Conservation (phyloP, 2,113 vertebrate genomes). For the Pachypanchax playfairii region DNA sequence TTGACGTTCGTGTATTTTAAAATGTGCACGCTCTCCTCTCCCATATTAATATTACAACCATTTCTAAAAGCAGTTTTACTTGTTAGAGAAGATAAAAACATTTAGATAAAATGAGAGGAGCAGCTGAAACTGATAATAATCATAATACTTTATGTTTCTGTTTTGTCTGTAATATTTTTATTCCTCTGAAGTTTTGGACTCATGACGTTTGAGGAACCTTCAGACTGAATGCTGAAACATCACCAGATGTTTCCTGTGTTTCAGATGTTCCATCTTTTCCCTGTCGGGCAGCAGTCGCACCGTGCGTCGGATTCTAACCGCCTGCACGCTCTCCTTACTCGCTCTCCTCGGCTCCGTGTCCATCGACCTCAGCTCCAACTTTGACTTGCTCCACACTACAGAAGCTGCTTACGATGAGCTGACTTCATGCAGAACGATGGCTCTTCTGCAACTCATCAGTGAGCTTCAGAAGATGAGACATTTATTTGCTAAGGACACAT, state of each 20-base stretch:
- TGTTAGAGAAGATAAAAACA: too few relatives aligned
- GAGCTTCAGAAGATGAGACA: conserved; percentile 79
- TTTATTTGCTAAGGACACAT: conserved; percentile 18
- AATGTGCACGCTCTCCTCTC: too few relatives aligned
- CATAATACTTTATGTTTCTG: too few relatives aligned
- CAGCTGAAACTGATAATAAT: too few relatives aligned
- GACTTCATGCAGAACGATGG: conserved; percentile 76
- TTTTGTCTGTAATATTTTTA: too few relatives aligned
- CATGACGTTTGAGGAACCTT: too few relatives aligned
- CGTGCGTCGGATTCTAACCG: conserved; percentile 77
- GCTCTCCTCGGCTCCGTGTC: conserved; percentile 82
- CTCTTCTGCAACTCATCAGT: conserved; percentile 65
- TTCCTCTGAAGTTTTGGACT: too few relatives aligned
- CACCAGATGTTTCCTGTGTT: not conserved
- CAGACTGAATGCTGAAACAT: too few relatives aligned
- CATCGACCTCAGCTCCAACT: conserved; percentile 76
- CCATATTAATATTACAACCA: too few relatives aligned
- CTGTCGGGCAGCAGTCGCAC: conserved; percentile 66
- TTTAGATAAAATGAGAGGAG: too few relatives aligned
- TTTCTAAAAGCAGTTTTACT: too few relatives aligned
- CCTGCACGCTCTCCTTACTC: conserved; percentile 81
- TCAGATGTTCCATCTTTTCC: conserved; percentile 66
- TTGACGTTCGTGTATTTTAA: too few relatives aligned
- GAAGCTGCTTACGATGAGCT: conserved; percentile 74
- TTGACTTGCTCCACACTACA: conserved; percentile 74